Evolutionary conservation across 2,797 vertebrate species (phyloP), one percentile per base, ranked within the genome.

Genomic region (Prunella strophiata): DNA sequence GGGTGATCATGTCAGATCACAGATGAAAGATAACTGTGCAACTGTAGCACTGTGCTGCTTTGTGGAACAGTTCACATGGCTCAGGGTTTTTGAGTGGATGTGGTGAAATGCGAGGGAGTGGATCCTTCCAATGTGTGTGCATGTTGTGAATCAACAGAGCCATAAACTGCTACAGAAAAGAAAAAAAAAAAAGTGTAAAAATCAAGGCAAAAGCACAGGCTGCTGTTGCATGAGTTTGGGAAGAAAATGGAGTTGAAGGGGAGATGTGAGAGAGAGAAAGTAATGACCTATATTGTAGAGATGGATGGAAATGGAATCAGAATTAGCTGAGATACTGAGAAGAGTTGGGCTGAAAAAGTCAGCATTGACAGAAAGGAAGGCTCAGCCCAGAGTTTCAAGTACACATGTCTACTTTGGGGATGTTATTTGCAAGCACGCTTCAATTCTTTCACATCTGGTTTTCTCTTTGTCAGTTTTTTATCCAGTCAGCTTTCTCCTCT

Each of bases 401-500:
- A 25, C 27, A 32, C 19, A 0, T 27, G 13, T 19, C 34, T 79
- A 2, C 50, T 87, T 74, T n/a, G 16, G 45, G 87, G 50, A 47
- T 3, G 4, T 71, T 87, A 70, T 80, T 88, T 85, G 38, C 48
- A 88, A 34, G n/a, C 57, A 50, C 1, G 1, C 32, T 82, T 87
- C 68, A 74, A 0, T 47, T 82, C 48, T 59, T 85, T 85, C 57
- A 67, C 34, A 13, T 23, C 23, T 50, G 52, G 32, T 76, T 87
- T 96, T 88, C 66, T 66, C 57, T 94, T 63, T 68, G 58, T n/a
- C 50, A 68, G 29, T 65, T 83, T 88, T 76, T 85, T 79, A 79
- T 45, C 66, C 36, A 40, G 48, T 47, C 72, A 89, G 16, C 15
- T 81, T 29, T 82, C 76, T 81, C 40, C 19, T 50, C 30, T 75